Evolutionary conservation across 2,113 vertebrate species (phyloP), one percentile per base, ranked within the genome.

Genomic region (Calidris pugnax): DNA sequence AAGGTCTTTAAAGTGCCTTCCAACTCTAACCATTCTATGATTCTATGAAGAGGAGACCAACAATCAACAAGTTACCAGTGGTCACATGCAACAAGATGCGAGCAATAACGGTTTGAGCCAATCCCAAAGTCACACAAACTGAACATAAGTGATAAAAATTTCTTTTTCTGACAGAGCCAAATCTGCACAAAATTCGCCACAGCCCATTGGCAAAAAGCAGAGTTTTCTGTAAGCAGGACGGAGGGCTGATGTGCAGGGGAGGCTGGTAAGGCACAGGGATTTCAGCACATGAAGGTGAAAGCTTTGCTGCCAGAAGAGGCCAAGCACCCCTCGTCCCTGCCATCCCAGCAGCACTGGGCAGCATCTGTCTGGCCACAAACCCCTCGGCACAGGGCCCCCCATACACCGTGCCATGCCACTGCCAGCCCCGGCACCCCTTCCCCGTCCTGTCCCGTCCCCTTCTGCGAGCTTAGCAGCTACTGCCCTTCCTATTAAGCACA

Each of bases 141-240:
- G 28, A 85, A 87, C 35, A 18, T 6, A 75, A 91, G 69, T 5
- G 1, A 69, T 28, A 6, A 35, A 69, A 35, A 33, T 43, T 22
- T 62, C 12, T 35, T 68, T n/a, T 83, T 63, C 63, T 19, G 30
- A 10, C 30, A 39, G 32, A 92, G n/a, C 11, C 59, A 57, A 35
- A 39, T 7, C 18, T 53, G 27, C n/a, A 51, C n/a, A 22, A 10
- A 14, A 37, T 7, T 30, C 33, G 39, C 12, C 8, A 35, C n/a
- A 16, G 77, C 10, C 32, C 47, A 9, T 13, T 3, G 41, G 53
- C 33, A 82, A 66, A 82, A 69, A 27, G 41, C n/a, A 32, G 51
- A 24, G 3, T 10, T 56, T 23, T 53, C 2, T 22, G 3, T 11
- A 19, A 16, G 4, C 8, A 43, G 0, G 1, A 33, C 16, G 0